These are phyloP conservation scores for Pavo muticus DNA, from an alignment of 2,113 vertebrate species.

Conservation along the genomic window DNA sequence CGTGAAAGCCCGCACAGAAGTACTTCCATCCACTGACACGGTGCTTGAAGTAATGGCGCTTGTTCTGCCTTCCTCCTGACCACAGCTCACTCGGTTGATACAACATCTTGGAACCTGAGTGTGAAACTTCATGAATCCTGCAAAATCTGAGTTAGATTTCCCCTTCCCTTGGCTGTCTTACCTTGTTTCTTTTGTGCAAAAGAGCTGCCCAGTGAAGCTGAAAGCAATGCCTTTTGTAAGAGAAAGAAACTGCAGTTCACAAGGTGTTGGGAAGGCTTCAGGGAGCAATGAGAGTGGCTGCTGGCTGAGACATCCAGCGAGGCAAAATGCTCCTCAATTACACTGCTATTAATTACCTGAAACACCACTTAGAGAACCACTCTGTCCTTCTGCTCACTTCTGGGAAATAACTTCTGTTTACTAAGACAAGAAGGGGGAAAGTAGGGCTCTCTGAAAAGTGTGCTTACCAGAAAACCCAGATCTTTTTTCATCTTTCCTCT, in stretches of 20 bases:
- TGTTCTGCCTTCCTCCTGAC: not conserved
- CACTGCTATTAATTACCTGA: constrained; percentile 43
- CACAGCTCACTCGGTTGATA: not conserved
- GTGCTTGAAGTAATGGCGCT: not conserved
- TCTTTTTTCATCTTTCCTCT: not conserved
- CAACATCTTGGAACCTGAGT: not conserved
- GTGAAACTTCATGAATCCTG: not conserved
- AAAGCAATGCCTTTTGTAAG: constrained; percentile 19
- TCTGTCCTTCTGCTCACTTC: not conserved
- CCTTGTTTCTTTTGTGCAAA: not conserved
- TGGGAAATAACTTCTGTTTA: not conserved
- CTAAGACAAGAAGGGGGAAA: not conserved
- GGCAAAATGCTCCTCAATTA: constrained; percentile 16
- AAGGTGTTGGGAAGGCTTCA: not conserved
- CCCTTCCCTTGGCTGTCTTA: not conserved
- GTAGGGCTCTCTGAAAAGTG: not conserved
- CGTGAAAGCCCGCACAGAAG: not conserved
- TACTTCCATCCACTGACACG: not conserved
- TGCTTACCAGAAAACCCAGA: not conserved
- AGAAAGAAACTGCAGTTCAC: not conserved
- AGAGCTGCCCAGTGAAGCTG: not conserved
- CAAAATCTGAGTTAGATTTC: not conserved
- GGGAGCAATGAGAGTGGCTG: not conserved
- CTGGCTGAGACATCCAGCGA: not conserved
- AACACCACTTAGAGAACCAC: constrained; percentile 8